Evolutionary conservation across 2,113 vertebrate genomes (phyloP).

Genomic region (Labeo catla): DNA sequence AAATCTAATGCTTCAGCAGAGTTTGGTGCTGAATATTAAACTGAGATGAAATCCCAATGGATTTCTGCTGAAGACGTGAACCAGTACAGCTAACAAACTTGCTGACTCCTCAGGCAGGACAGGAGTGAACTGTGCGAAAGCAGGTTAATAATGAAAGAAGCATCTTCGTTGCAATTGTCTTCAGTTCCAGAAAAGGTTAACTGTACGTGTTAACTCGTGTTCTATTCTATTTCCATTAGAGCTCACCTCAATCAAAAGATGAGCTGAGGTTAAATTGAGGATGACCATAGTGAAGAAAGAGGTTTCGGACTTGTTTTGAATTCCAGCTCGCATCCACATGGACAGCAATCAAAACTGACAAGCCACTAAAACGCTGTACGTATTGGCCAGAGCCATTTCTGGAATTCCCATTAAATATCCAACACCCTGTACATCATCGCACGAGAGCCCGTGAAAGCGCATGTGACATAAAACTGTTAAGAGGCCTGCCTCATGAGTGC

Average conservation of each 20-base stretch:
- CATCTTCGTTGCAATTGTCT: neutral
- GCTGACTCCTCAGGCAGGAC: neutral
- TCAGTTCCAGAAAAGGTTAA: neutral
- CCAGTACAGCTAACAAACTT: no score
- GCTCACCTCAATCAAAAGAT: neutral
- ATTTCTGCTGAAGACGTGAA: neutral
- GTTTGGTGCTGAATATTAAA: neutral
- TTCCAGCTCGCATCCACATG: neutral
- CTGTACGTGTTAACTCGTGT: neutral
- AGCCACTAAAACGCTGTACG: neutral
- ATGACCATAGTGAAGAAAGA: neutral
- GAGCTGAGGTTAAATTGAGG: neutral
- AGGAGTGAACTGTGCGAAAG: neutral
- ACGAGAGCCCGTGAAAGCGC: neutral
- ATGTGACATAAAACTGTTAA: constrained; percentile 30
- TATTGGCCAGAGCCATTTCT: neutral
- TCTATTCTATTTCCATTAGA: neutral
- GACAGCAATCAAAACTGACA: constrained; percentile 5
- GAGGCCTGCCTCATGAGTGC: neutral
- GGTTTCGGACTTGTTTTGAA: neutral
- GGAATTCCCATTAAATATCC: constrained; percentile 14
- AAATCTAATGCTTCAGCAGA: neutral
- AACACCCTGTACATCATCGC: neutral
- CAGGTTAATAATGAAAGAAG: neutral
- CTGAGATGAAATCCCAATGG: neutral